Percentiles rank a stretch among this genome's conserved stretches.
phyloP scores from a whole-genome alignment of 2,797 vertebrate species.

The Aldrovandia affinis region DNA sequence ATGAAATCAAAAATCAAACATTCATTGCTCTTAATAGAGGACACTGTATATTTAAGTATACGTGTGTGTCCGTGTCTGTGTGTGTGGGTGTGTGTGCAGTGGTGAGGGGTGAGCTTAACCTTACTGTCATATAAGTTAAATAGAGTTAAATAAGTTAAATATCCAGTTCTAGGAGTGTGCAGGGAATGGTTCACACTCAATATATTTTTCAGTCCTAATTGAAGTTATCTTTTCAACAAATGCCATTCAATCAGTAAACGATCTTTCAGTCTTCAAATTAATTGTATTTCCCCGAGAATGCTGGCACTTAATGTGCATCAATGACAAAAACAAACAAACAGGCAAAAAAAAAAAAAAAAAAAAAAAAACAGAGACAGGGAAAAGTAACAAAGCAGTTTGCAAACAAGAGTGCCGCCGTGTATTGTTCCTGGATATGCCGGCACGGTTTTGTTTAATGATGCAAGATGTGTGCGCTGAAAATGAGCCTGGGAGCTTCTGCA shows the following conservation, averaged over 20 bases:
- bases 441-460: neutral
- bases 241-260: neutral
- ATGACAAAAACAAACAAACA: slow-evolving; percentile 15
- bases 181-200: no score
- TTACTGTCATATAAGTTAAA: no score
- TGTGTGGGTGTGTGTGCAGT: neutral
- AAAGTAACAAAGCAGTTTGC: neutral
- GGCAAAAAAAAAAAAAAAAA: slow-evolving; percentile 17
- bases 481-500: neutral
- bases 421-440: neutral
- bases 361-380: slow-evolving; percentile 27
- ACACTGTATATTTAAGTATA: neutral
- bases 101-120: no score
- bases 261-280: neutral
- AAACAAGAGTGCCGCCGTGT: neutral
- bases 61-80: neutral
- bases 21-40: neutral
- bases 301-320: neutral
- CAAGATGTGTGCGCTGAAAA: neutral
- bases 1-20: neutral
- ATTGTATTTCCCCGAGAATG: neutral
- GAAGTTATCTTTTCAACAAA: neutral
- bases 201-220: no score
- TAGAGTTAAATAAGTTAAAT: no score
- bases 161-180: no score